Evolutionary conservation across 2,888 invertebrate species (phyloP).

Genomic region (Scotopteryx bipunctaria): DNA sequence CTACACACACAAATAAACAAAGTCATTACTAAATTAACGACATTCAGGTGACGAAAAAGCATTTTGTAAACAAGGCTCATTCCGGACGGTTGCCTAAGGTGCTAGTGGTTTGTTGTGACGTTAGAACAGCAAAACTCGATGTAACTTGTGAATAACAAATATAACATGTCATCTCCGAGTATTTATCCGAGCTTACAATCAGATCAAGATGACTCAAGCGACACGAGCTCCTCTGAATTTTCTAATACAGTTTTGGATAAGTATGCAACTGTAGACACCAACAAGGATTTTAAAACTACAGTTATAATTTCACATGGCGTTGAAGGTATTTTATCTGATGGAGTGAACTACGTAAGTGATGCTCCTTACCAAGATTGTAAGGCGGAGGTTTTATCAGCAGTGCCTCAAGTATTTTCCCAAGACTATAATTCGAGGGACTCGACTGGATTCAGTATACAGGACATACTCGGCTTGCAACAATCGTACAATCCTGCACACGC

Average conservation of each 20-base stretch:
- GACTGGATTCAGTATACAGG: constrained; percentile 77
- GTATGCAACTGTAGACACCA: constrained; percentile 44
- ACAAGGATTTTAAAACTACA: constrained; percentile 48
- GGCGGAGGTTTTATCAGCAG: constrained; percentile 57
- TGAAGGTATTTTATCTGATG: constrained; percentile 70
- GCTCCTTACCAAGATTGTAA: constrained; percentile 61
- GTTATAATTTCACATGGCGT: constrained; percentile 69
- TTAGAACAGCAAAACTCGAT: constrained; percentile 27
- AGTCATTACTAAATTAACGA: constrained; percentile 81
- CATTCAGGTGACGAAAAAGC: constrained; percentile 77
- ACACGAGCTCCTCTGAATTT: constrained; percentile 58
- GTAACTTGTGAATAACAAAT: constrained; percentile 12
- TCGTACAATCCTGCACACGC: constrained; percentile 52
- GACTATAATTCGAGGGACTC: constrained; percentile 80
- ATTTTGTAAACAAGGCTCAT: constrained; percentile 78
- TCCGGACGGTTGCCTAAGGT: constrained; percentile 66
- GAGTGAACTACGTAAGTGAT: constrained; percentile 55
- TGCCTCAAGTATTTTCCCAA: constrained; percentile 64
- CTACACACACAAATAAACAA: constrained; percentile 68
- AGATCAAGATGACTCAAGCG: constrained; percentile 59
- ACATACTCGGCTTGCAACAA: constrained; percentile 75
- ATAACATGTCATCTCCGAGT: constrained; percentile 60
- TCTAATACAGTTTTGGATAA: constrained; percentile 48
- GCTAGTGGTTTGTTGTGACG: constrained; percentile 47
- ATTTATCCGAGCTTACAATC: constrained; percentile 65